These are phyloP conservation scores for Cirrhinus molitorella DNA, from an alignment of 2,797 vertebrate species.

Conservation along the genomic window DNA sequence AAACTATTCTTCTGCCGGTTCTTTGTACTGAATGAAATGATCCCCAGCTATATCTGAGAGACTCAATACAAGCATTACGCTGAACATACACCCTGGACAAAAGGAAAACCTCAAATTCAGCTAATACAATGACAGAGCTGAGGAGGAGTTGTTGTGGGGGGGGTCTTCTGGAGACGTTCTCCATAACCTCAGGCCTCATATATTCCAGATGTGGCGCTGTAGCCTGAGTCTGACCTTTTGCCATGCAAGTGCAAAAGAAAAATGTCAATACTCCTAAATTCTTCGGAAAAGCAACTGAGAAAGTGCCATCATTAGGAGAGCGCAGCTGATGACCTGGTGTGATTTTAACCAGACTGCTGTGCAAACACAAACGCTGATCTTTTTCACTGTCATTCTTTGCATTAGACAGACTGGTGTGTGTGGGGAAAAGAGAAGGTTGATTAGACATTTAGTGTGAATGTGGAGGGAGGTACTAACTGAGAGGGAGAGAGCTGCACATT, in stretches of 20 bases:
- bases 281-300: slow-evolving; percentile 68
- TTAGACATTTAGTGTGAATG: slow-evolving; percentile 36
- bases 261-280: slow-evolving; percentile 68
- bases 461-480: slow-evolving; percentile 12
- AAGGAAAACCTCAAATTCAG: background rate
- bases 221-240: slow-evolving; percentile 70
- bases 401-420: background rate
- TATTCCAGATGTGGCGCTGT: slow-evolving; percentile 76
- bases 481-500: background rate
- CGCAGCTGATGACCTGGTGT: slow-evolving; percentile 72
- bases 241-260: slow-evolving; percentile 74
- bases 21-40: slow-evolving; percentile 48
- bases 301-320: slow-evolving; percentile 69
- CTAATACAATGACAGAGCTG: slow-evolving; percentile 6
- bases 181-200: slow-evolving; percentile 68
- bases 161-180: slow-evolving; percentile 57
- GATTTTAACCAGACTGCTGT: slow-evolving; percentile 65
- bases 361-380: slow-evolving; percentile 65
- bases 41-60: background rate
- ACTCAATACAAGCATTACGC: background rate
- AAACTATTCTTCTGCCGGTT: slow-evolving; percentile 55
- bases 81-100: slow-evolving; percentile 21
- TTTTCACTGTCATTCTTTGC: slow-evolving; percentile 39
- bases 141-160: background rate
- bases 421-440: slow-evolving; percentile 3